These are phyloP conservation scores for Carabus problematicus DNA, from an alignment of 2,888 invertebrate genomes.

Conservation along the genomic window DNA sequence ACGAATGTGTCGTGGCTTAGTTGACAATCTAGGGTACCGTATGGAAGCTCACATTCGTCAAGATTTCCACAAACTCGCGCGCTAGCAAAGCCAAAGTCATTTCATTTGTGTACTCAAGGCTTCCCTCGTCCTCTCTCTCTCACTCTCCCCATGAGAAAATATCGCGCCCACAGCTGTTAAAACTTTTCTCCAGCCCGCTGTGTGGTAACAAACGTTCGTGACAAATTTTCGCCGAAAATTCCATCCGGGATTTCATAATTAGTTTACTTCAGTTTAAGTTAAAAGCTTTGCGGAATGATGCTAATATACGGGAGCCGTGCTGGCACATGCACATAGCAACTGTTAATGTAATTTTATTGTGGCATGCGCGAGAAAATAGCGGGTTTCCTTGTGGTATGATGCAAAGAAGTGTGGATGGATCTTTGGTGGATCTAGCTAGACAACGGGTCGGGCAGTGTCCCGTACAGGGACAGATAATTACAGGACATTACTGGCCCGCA, in stretches of 20 bases:
- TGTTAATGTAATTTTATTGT: too few species aligned
- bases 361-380: too few species aligned
- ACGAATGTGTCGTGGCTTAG: conserved; percentile 3
- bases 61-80: conserved; percentile 30
- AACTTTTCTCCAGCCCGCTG: conserved; percentile 34
- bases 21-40: not conserved
- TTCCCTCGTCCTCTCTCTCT: too few species aligned
- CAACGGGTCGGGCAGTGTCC: too few species aligned
- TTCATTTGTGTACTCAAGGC: conserved; percentile 35
- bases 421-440: too few species aligned
- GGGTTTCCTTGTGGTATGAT: too few species aligned
- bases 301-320: too few species aligned
- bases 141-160: conserved; percentile 29
- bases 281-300: too few species aligned
- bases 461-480: too few species aligned
- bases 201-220: conserved; percentile 29
- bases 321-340: too few species aligned
- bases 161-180: conserved; percentile 40
- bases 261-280: conserved; percentile 35
- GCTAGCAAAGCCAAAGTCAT: conserved; percentile 29
- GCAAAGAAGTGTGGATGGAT: too few species aligned
- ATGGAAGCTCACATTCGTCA: conserved; percentile 36
- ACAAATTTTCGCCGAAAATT: conserved; percentile 37
- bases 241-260: conserved; percentile 41
- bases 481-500: too few species aligned